Evolutionary conservation across 2,797 vertebrate species (phyloP).

Genomic region (Merluccius polli): DNA sequence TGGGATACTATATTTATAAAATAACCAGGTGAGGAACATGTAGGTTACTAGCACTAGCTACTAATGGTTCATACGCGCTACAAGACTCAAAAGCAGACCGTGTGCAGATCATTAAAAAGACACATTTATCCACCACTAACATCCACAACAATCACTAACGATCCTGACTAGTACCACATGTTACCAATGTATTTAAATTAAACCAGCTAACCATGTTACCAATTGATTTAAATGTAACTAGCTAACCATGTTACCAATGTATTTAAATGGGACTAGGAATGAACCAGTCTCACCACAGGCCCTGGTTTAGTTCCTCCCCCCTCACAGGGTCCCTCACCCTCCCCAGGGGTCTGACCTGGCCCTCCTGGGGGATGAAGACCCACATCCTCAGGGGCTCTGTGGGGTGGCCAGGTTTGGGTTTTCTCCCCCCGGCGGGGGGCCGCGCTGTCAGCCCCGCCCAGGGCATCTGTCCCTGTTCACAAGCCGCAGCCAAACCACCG

Average conservation of each 20-base stretch:
- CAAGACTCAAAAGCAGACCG: neutral
- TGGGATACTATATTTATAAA: neutral
- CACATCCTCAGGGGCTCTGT: slow-evolving; percentile 30
- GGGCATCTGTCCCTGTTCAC: slow-evolving; percentile 42
- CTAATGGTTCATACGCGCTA: neutral
- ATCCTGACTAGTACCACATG: neutral
- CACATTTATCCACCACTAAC: neutral
- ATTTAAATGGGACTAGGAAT: neutral
- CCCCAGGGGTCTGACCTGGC: slow-evolving; percentile 6
- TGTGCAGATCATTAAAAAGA: neutral
- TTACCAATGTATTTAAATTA: neutral
- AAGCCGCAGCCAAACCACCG: slow-evolving; percentile 36
- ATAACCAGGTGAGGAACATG: neutral
- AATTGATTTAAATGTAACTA: neutral
- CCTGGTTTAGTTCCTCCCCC: neutral
- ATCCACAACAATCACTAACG: neutral
- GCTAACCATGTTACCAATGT: neutral
- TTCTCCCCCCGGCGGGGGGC: slow-evolving; percentile 15
- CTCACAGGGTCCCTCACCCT: slow-evolving; percentile 18
- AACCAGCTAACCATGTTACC: neutral
- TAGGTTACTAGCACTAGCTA: neutral
- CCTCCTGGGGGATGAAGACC: slow-evolving; percentile 6
- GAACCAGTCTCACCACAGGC: neutral
- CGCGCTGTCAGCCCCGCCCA: slow-evolving; percentile 27
- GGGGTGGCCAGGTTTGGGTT: slow-evolving; percentile 27